phyloP scores from a whole-genome alignment of 2,113 vertebrate species.

The Cranoglanis bouderius region DNA sequence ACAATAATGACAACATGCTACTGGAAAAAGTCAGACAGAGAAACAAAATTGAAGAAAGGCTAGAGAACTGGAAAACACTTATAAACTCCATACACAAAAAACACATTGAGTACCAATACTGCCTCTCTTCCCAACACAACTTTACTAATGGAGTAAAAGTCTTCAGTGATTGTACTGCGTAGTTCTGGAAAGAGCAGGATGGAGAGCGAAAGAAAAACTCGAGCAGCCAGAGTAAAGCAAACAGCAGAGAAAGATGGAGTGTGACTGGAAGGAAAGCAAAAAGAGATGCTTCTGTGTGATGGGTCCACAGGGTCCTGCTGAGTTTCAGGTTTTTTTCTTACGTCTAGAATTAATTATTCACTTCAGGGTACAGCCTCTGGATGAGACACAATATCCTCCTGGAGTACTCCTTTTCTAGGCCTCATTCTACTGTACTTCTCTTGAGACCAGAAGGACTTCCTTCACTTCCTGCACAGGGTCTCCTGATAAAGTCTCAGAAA shows the following conservation, averaged over 20 bases:
- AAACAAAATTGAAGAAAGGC: neutral
- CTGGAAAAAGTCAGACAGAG: neutral
- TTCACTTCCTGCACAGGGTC: neutral
- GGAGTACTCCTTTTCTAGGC: slow-evolving; percentile 19
- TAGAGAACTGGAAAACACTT: neutral
- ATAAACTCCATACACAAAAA: neutral
- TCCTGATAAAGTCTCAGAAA: neutral
- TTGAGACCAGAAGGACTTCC: slow-evolving; percentile 4
- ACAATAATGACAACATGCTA: slow-evolving; percentile 25
- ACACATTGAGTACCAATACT: neutral
- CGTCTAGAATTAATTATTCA: slow-evolving; percentile 26
- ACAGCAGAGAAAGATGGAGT: neutral
- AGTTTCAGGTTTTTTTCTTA: slow-evolving; percentile 36
- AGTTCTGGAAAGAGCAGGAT: neutral
- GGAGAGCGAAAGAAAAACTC: neutral
- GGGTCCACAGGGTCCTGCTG: neutral
- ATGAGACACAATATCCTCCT: slow-evolving; percentile 23
- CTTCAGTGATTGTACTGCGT: neutral
- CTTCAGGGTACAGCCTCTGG: neutral
- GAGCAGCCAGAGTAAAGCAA: slow-evolving; percentile 13
- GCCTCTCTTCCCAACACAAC: too few relatives aligned
- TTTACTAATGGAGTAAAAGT: neutral
- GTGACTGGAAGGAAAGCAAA: neutral
- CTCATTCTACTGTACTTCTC: neutral
- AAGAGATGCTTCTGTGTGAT: slow-evolving; percentile 10